These are phyloP conservation scores for Diprion similis DNA, from an alignment of 1,140 invertebrate genomes.

Conservation along the genomic window DNA sequence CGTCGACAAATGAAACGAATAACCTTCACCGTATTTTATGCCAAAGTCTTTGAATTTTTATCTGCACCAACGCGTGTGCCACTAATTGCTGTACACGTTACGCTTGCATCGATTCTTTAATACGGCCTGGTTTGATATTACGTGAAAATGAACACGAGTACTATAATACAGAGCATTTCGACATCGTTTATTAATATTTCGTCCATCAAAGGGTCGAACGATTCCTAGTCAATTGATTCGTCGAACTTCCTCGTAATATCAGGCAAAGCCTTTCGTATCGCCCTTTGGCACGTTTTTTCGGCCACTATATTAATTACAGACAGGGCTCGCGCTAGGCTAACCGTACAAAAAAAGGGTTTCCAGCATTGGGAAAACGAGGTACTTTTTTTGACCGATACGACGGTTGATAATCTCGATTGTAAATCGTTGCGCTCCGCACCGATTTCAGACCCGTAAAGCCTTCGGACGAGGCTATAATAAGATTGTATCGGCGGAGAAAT, in stretches of 20 bases:
- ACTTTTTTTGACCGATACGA: too few species aligned
- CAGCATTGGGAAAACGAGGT: too few species aligned
- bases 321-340: not conserved
- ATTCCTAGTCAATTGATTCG: not conserved
- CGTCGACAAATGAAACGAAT: too few species aligned
- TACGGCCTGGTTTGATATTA: constrained; percentile 12
- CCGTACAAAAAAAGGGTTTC: not conserved
- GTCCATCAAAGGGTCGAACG: not conserved
- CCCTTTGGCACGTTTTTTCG: constrained; percentile 13
- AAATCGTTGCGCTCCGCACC: too few species aligned
- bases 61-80: too few species aligned
- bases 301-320: constrained; percentile 1
- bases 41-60: too few species aligned
- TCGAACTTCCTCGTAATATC: constrained; percentile 15
- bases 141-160: constrained; percentile 6
- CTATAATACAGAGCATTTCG: not conserved
- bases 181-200: not conserved
- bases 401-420: too few species aligned
- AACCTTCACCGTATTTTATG: too few species aligned
- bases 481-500: too few species aligned
- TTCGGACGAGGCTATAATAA: too few species aligned
- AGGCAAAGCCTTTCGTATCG: constrained; percentile 15
- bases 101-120: not conserved
- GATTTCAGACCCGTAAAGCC: too few species aligned
- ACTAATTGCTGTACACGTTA: not conserved